Base-by-base conservation (phyloP, 2,797 vertebrate genomes). In the Bovichtus variegatus region DNA sequence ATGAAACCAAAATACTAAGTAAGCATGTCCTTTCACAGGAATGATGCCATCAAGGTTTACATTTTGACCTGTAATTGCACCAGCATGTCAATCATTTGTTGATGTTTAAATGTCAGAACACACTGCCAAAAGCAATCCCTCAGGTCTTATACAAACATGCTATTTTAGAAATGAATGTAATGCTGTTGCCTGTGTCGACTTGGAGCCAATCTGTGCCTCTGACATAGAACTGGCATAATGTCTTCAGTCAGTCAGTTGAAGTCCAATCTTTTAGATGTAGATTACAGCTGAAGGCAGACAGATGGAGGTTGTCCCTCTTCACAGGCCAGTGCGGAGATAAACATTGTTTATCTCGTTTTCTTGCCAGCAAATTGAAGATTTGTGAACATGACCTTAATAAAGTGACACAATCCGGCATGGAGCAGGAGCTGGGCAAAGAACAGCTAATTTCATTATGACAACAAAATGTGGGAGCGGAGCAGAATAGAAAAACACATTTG, bases 291-390 rank as follows among this genome's bases (percentile, higher is more conserved):
- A 84, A 74, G 54, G 78, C 72, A 71, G 62, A 57, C 73, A 76
- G 74, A 64, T 81, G 84, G 78, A 82, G 53, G 72, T 16, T 58
- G 50, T 54, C 54, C 41, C 68, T 66, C 70, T 63, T 75, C 36
- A 38, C 3, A 25, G 69, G 74, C 50, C 71, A 36, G 47, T 19
- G 49, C 23, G 46, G 64, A 67, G 49, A 78, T 60, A 65, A 64
- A 76, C 66, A 15, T 27, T 75, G 64, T 77, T 85, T 70, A 80
- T 82, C 66, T 80, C 43, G 25, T 81, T 87, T 89, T 83, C 72
- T 77, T 78, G 55, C 51, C 74, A 81, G 71, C 65, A 83, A 85
- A 88, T 83, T 68, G 76, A 61, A 25, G 69, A 81, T 83, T 89
- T 84, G 68, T 0, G 0, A 82, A 65, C 58, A 46, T 76, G 68